Conservation (phyloP, 2,888 invertebrate genomes). For the Caenorhabditis sp. region DNA sequence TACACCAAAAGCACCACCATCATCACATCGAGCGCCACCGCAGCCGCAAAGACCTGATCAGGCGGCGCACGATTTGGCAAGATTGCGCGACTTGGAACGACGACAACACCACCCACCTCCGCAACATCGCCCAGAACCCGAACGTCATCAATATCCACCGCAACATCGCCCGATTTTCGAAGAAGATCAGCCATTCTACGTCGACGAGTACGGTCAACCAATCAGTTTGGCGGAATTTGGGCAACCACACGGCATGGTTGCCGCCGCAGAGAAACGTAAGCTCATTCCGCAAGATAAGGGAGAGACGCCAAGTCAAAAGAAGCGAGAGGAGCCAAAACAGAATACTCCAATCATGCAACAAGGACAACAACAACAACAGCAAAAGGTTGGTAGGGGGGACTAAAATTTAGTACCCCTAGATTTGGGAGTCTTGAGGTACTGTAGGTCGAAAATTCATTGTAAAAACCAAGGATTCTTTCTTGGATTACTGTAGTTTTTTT, state of each 20-base stretch:
- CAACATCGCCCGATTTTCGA: conserved; percentile 35
- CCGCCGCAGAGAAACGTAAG: conserved; percentile 45
- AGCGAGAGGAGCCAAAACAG: conserved; percentile 11
- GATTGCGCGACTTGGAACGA: conserved; percentile 18
- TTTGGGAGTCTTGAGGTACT: too few relatives aligned
- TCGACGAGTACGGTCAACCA: conserved; percentile 35
- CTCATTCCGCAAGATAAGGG: conserved; percentile 58
- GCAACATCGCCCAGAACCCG: conserved; percentile 47
- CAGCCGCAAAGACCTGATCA: conserved; percentile 35
- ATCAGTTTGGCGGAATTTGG: conserved; percentile 26
- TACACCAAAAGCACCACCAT: too few relatives aligned
- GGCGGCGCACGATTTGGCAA: conserved; percentile 24
- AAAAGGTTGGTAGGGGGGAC: too few relatives aligned
- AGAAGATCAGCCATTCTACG: conserved; percentile 33
- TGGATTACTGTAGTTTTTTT: too few relatives aligned
- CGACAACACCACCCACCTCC: conserved; percentile 19
- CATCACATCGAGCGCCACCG: conserved; percentile 22
- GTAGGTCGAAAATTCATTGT: too few relatives aligned
- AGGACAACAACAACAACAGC: background rate
- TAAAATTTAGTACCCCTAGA: too few relatives aligned
- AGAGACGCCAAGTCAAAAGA: conserved; percentile 48
- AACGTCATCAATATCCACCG: conserved; percentile 42
- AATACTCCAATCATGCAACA: background rate
- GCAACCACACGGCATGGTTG: conserved; percentile 8
- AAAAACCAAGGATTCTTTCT: too few relatives aligned